These are phyloP conservation scores for Cetoscarus ocellatus DNA, from an alignment of 2,797 vertebrate genomes.

Conservation along the genomic window DNA sequence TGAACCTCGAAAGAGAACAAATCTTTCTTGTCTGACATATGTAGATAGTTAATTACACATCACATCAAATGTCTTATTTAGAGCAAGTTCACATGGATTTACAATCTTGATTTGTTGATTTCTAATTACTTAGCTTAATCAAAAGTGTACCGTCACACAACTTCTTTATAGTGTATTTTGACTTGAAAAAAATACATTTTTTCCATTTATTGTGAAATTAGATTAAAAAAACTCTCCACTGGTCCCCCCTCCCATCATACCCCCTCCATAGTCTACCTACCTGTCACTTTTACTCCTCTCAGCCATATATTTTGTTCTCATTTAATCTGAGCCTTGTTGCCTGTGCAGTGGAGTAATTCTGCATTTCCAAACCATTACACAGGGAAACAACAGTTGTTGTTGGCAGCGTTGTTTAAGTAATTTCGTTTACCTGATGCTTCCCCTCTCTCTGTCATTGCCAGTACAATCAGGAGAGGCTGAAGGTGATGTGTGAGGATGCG, in stretches of 20 bases:
- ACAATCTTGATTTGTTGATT: constrained; percentile 1
- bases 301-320: constrained; percentile 25
- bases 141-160: not conserved
- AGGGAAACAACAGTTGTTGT: constrained; percentile 44
- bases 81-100: constrained; percentile 3
- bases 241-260: constrained; percentile 17
- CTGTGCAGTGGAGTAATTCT: constrained; percentile 39
- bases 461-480: constrained; percentile 92
- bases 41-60: not conserved
- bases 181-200: constrained; percentile 20
- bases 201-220: constrained; percentile 34
- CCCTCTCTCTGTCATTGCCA: constrained; percentile 43
- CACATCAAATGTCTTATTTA: not conserved
- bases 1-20: not conserved
- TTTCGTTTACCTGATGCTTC: constrained; percentile 60
- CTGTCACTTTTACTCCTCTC: constrained; percentile 42
- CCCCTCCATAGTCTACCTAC: constrained; percentile 31
- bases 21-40: not conserved
- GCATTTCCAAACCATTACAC: constrained; percentile 58
- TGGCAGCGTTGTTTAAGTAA: constrained; percentile 59
- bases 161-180: not conserved
- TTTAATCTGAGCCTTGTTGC: constrained; percentile 30
- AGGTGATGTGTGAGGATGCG: constrained; percentile 96
- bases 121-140: not conserved
- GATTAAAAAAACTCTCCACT: constrained; percentile 6